Conservation (phyloP, 2,113 vertebrate genomes). For the Neodon shergylaensis region DNA sequence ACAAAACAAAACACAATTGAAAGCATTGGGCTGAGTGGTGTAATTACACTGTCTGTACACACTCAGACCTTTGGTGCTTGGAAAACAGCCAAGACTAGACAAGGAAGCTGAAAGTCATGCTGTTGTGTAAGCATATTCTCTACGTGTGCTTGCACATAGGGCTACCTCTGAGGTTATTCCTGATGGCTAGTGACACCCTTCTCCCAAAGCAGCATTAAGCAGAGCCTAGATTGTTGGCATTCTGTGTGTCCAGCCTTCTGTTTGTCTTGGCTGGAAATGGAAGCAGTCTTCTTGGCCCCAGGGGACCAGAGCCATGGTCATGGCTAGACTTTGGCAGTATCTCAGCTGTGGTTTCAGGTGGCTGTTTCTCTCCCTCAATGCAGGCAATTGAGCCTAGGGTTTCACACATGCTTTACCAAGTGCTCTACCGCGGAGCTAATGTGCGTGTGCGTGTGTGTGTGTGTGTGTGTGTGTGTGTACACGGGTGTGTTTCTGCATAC, state of each 20-base stretch:
- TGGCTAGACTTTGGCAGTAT: no score
- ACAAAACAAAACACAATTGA: neutral
- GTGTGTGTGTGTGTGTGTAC: neutral
- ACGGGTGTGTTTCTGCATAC: no score
- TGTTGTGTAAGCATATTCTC: neutral
- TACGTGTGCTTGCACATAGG: neutral
- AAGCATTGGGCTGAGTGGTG: neutral
- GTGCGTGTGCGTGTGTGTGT: neutral
- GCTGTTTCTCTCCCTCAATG: neutral
- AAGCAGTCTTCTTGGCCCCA: neutral
- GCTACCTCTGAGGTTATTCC: neutral
- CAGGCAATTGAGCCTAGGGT: neutral
- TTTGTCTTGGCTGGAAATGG: neutral
- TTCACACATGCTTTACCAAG: neutral
- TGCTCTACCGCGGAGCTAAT: neutral
- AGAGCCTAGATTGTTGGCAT: neutral
- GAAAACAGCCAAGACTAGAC: constrained; percentile 21
- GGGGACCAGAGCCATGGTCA: neutral
- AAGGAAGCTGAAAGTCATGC: neutral
- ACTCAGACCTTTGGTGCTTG: neutral
- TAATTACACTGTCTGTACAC: neutral
- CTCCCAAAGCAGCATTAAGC: rapidly evolving
- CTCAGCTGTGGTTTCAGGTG: constrained; percentile 20
- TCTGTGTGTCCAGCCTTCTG: neutral
- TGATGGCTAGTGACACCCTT: neutral